Conservation (phyloP, 1,140 invertebrate species). For the Camponotus vicinus region DNA sequence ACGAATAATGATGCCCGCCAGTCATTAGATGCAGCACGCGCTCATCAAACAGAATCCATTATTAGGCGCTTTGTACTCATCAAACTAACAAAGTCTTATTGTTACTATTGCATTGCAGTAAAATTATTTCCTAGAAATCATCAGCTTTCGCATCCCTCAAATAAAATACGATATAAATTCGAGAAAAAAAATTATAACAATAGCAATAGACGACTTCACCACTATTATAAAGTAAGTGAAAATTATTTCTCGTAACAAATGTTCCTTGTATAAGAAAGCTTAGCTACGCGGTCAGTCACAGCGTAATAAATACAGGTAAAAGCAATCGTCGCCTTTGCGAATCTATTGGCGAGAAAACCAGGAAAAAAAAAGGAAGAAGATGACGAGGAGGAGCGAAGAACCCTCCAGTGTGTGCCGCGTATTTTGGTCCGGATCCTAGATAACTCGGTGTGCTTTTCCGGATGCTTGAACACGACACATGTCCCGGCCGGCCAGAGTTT, state of each 20-base stretch:
- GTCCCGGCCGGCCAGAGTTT: conserved; percentile 76
- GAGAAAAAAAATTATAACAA: neutral
- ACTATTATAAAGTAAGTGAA: neutral
- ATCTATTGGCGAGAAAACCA: conserved; percentile 23
- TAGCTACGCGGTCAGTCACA: neutral
- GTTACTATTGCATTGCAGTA: neutral
- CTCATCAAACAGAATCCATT: conserved; percentile 44
- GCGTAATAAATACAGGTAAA: conserved; percentile 67
- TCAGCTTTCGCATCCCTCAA: neutral
- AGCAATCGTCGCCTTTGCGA: conserved; percentile 55
- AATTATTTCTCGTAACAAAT: neutral
- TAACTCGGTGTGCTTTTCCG: conserved; percentile 83
- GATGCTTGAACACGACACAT: conserved; percentile 85
- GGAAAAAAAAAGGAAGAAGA: conserved; percentile 15
- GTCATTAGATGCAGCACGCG: conserved; percentile 19
- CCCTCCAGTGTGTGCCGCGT: conserved; percentile 67
- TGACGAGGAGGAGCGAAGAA: conserved; percentile 11
- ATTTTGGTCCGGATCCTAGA: conserved; percentile 77
- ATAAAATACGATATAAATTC: neutral
- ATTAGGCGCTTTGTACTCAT: conserved; percentile 17
- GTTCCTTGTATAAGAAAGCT: neutral
- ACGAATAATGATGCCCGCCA: neutral
- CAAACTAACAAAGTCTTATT: neutral
- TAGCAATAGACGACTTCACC: neutral
- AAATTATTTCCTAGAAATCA: neutral